Evolutionary conservation across 37 sponge, comb jelly and placozoan species (phyloP), one percentile per base, ranked within the genome.

Genomic region (Eunapius fragilis): DNA sequence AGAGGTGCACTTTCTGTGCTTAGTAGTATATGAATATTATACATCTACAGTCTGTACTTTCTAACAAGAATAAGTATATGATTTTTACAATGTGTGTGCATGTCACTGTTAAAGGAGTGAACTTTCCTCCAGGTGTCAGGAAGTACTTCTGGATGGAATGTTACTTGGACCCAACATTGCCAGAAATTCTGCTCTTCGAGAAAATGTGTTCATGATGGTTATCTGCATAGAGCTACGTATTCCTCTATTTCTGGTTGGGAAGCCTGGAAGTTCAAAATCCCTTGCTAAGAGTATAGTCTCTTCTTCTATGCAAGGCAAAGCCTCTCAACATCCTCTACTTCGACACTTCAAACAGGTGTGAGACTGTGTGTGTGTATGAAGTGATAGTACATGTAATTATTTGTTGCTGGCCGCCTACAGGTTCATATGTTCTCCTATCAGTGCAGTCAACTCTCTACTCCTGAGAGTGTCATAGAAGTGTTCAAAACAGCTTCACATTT

Each of bases 151-250:
- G 70, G 89, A 93, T 25, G 87, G 85, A 31, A 90, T 98, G 91
- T 58, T 71, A 19, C 89, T 98, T 33, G 93, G 91, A 25, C 82
- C 85, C 6, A 89, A 94, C 67, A 92, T 96, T 72, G 97, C 94
- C 47, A 82, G 68, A 58, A 96, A 96, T 82, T 87, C 90, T 71
- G 97, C 97, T 25, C 89, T 97, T 67, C 77, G 89, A 74, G 97
- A 97, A 87, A 97, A 97, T 89, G 92, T 97, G 32, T 97, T 97
- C 68, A 96, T 96, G 97, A 96, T 96, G 97, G 92, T 86, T 17
- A 91, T 96, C 24, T 96, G 97, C 75, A 84, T 97, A 71, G 97
- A 97, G 34, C 76, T 95, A 47, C 87, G 93, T 67, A 96, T 96
- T 19, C 97, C 97, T 30, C 92, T 96, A 33, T 96, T 96, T 72